Conservation (phyloP, 1,140 invertebrate species). For the Euura lappo region DNA sequence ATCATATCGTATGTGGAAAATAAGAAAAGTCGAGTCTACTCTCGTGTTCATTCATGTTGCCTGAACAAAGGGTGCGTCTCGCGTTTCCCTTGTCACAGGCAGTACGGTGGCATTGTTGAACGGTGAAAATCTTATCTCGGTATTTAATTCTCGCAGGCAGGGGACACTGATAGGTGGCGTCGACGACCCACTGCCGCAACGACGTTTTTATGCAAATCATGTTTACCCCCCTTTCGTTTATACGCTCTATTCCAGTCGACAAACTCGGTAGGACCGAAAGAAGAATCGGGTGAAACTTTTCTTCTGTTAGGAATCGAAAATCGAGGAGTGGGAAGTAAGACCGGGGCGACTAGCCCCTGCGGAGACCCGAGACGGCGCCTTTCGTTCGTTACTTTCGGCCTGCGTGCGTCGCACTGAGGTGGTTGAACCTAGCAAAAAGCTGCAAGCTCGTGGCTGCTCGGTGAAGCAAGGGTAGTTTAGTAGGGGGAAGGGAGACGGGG, state of each 20-base stretch:
- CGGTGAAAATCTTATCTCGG: too few relatives aligned
- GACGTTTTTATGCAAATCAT: conserved; percentile 3
- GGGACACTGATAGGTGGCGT: neutral
- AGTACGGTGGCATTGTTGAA: too few relatives aligned
- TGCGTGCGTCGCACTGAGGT: conserved; percentile 35
- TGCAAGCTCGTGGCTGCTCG: conserved; percentile 44
- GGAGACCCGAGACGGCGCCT: conserved; percentile 27
- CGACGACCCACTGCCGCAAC: neutral
- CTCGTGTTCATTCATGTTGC: too few relatives aligned
- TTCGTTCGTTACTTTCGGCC: conserved; percentile 36
- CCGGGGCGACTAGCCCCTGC: neutral
- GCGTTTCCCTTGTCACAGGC: too few relatives aligned
- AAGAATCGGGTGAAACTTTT: neutral
- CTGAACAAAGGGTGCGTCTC: too few relatives aligned
- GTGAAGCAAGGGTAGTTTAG: conserved; percentile 8
- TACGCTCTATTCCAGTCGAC: too few relatives aligned
- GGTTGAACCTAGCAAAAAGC: conserved; percentile 48
- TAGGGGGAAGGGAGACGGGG: conserved; percentile 8
- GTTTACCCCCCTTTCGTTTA: neutral
- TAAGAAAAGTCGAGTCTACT: too few relatives aligned
- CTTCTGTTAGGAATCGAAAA: neutral
- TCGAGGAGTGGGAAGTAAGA: neutral
- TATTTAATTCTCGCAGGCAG: neutral
- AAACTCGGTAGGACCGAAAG: neutral
- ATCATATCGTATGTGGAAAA: too few relatives aligned